A percentile compares a stretch with the other conserved stretches of the same genome.
Conservation (phyloP, 2,113 vertebrate genomes). For the Casuarius casuarius region DNA sequence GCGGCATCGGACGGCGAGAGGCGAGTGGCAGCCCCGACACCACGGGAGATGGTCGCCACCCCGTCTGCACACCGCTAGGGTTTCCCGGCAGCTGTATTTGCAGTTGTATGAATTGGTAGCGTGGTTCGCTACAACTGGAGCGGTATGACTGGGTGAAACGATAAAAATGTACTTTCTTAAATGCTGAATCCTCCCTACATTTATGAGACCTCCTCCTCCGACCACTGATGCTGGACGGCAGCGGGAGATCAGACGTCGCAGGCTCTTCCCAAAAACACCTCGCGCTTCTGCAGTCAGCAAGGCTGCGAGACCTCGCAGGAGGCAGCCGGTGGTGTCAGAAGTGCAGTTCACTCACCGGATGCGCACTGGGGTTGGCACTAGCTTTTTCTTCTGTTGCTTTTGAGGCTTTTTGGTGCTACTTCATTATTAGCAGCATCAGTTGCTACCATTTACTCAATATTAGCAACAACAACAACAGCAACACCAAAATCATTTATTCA, state of each 20-base stretch:
- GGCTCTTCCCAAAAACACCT: neutral
- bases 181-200: neutral
- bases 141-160: neutral
- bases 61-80: neutral
- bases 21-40: neutral
- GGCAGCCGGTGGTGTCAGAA: neutral
- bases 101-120: neutral
- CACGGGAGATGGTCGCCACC: too few species aligned
- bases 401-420: neutral
- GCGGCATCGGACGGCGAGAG: too few species aligned
- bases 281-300: neutral
- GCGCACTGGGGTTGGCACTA: neutral
- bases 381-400: neutral
- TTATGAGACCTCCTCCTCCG: neutral
- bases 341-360: neutral
- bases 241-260: neutral
- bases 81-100: neutral
- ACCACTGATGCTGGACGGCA: neutral
- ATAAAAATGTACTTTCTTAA: neutral
- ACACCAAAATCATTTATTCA: neutral
- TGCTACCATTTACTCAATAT: neutral
- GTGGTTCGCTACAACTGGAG: neutral
- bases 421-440: neutral
- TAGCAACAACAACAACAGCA: neutral
- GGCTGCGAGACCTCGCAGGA: fast-evolving